phyloP scores from a whole-genome alignment of 2,797 vertebrate species.

The Trichosurus vulpecula region DNA sequence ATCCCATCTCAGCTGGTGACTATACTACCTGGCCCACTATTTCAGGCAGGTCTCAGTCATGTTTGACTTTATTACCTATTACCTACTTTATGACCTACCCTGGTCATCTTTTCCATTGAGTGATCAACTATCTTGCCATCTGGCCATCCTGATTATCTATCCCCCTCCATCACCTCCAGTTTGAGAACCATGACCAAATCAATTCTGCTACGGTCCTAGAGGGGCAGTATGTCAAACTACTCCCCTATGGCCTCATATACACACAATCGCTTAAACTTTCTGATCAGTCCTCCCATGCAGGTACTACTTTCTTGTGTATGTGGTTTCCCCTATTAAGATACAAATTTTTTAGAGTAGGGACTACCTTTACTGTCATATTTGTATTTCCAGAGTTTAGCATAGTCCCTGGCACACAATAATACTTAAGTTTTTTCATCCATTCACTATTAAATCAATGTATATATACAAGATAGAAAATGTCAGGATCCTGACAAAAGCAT shows the following conservation, averaged over 20 bases:
- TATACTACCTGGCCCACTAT: neutral
- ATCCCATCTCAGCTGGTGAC: neutral
- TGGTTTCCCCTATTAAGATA: neutral
- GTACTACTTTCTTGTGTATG: neutral
- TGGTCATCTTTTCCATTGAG: neutral
- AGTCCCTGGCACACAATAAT: neutral
- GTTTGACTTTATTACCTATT: neutral
- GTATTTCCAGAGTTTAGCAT: neutral
- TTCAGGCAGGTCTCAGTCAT: neutral
- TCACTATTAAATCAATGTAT: conserved; percentile 46
- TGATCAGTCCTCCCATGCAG: neutral
- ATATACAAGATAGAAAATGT: conserved; percentile 36
- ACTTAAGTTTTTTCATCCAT: neutral
- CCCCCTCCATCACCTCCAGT: neutral
- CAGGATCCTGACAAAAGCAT: conserved; percentile 58
- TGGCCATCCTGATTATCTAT: neutral
- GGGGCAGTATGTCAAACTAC: neutral
- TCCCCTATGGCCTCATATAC: neutral
- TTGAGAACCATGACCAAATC: neutral
- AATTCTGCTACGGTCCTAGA: neutral
- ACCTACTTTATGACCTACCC: too few relatives aligned
- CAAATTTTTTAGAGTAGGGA: neutral
- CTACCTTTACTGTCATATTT: neutral
- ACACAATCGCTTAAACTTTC: neutral
- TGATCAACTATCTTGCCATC: neutral